Evolutionary conservation across 2,888 invertebrate genomes (phyloP), one percentile per base, ranked within the genome.

Genomic region (Chrysotoxum bicinctum): DNA sequence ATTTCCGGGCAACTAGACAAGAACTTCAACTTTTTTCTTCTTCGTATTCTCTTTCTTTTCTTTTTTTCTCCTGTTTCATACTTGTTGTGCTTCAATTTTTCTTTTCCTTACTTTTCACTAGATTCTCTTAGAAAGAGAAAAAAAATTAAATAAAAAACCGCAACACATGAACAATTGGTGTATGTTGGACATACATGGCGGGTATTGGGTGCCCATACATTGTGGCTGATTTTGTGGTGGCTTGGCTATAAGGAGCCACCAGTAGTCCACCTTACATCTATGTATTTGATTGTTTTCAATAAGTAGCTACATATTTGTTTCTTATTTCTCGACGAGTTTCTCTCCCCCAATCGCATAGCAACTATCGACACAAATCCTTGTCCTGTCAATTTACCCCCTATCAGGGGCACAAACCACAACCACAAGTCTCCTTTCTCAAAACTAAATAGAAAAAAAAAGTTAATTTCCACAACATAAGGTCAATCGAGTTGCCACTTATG

Each of bases 1-100:
- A 85, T 85, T 85, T 85, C 85, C 85, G 85, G 85, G 80, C 85
- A 85, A 64, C 80, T 85, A 80, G 80, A 81, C 85, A 81, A 85
- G 85, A 85, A 85, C 80, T 77, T 76, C 85, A 80, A 85, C 85
- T 80, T 85, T 81, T 83, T 83, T 77, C 40, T 26, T 48, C 14
- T 14, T 50, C 21, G 21, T 43, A 7, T 45, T 68, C 14, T 8
- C 12, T 37, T 19, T 43, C 9, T 45, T 68, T 37, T 8, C 12
- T 37, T 19, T 43, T 16, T 32, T 32, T 3, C 35, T 54, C 26
- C 58, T 58, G 12, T 26, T 50, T 14, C 72, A 37, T 30, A 30
- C 58, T 60, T 40, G 23, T 16, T 48, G 40, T 45, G 7, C 16
- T 19, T 19, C 10, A 30, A 30, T 54, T 16, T 56, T 9, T 56